phyloP scores from a whole-genome alignment of 2,797 vertebrate genomes.

The Pangasius sanitwongsei region DNA sequence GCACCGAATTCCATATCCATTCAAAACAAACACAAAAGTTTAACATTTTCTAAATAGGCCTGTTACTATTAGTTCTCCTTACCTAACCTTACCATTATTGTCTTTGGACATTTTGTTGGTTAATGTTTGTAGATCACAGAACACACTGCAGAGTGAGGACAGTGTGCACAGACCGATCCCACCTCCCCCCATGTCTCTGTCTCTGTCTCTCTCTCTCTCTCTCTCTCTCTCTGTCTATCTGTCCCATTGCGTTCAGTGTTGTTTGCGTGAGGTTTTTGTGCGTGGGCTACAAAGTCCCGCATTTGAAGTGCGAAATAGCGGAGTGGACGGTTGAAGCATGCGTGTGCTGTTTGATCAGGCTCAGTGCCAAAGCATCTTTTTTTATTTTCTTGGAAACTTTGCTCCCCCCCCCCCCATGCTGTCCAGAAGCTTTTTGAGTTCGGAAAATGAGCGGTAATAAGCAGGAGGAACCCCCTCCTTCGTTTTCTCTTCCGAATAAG shows the following conservation, averaged over 20 bases:
- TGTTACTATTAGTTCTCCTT: neutral
- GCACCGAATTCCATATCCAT: neutral
- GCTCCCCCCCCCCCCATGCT: conserved; percentile 29
- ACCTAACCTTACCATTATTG: neutral
- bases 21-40: neutral
- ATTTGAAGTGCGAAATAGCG: conserved; percentile 50
- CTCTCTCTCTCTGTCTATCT: neutral
- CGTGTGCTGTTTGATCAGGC: conserved; percentile 52
- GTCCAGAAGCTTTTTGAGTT: conserved; percentile 54
- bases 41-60: neutral
- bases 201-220: neutral
- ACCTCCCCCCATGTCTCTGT: neutral
- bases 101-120: neutral
- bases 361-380: conserved; percentile 31
- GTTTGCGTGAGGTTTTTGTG: conserved; percentile 28
- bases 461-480: conserved; percentile 48
- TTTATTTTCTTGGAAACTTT: conserved; percentile 55
- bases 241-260: conserved; percentile 9
- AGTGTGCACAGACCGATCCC: conserved; percentile 10
- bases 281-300: conserved; percentile 37
- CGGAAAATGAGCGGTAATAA: conserved; percentile 56
- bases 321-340: conserved; percentile 30
- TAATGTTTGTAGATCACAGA: conserved; percentile 9
- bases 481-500: conserved; percentile 33
- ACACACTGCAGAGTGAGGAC: conserved; percentile 9